Evolutionary conservation across 2,888 invertebrate genomes (phyloP).

Genomic region (Taenaris catops): DNA sequence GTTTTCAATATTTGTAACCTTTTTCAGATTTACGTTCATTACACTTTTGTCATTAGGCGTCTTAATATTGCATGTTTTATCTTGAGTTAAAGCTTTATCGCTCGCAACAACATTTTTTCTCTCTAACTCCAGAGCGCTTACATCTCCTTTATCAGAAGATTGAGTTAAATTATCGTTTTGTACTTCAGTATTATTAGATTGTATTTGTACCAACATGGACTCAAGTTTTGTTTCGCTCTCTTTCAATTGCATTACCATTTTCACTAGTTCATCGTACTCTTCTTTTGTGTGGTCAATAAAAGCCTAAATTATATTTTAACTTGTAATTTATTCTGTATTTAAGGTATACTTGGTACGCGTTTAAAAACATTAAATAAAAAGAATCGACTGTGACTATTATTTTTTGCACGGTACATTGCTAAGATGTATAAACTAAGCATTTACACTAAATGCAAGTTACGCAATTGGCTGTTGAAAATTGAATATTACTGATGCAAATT

Average conservation of each 20-base stretch:
- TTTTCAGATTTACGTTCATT: conserved; percentile 51
- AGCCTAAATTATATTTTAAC: conserved; percentile 53
- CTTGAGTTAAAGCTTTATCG: conserved; percentile 31
- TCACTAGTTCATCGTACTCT: conserved; percentile 81
- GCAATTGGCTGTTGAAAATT: too few species aligned
- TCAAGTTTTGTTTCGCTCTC: conserved; percentile 85
- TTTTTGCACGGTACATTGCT: too few species aligned
- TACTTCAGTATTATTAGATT: conserved; percentile 56
- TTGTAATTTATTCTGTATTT: too few species aligned
- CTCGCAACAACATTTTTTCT: conserved; percentile 26
- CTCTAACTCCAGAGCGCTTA: conserved; percentile 24
- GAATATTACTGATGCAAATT: too few species aligned
- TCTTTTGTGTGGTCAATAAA: conserved; percentile 74
- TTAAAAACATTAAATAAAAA: too few species aligned
- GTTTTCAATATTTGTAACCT: conserved; percentile 68
- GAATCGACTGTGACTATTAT: too few species aligned
- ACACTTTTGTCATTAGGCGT: conserved; percentile 37
- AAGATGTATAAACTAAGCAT: too few species aligned
- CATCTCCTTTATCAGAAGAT: conserved; percentile 12
- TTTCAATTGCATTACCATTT: conserved; percentile 83
- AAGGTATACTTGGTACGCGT: too few species aligned
- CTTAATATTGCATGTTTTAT: conserved; percentile 38
- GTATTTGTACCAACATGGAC: conserved; percentile 65
- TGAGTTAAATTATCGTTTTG: conserved; percentile 41
- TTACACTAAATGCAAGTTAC: too few species aligned